phyloP scores from a whole-genome alignment of 2,888 invertebrate species.

The Thereva nobilitata region DNA sequence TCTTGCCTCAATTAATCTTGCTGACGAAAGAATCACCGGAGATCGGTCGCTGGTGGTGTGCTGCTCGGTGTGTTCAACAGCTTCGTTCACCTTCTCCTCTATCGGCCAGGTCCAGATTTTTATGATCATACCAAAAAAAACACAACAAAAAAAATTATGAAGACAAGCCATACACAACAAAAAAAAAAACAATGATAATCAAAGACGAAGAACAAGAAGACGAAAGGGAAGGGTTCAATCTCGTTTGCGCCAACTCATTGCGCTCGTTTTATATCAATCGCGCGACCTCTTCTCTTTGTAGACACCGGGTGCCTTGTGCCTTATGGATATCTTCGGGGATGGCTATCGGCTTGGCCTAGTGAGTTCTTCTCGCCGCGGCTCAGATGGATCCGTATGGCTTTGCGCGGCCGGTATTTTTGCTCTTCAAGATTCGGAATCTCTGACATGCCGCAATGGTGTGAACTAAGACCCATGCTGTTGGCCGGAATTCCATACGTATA shows the following conservation, averaged over 20 bases:
- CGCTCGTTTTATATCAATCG: conserved; percentile 23
- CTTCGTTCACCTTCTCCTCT: background rate
- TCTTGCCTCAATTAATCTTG: conserved; percentile 40
- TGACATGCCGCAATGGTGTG: conserved; percentile 21
- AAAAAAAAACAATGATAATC: no score
- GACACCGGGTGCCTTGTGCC: conserved; percentile 2
- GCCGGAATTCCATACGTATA: conserved; percentile 6
- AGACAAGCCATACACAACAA: no score
- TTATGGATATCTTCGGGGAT: conserved; percentile 6
- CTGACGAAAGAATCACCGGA: conserved; percentile 29
- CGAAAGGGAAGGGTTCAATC: conserved; percentile 11
- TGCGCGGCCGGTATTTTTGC: conserved; percentile 16
- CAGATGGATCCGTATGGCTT: background rate
- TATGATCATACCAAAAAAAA: background rate
- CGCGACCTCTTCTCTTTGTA: background rate
- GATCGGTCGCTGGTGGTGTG: background rate
- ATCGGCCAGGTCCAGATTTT: conserved; percentile 11
- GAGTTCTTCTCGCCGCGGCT: background rate
- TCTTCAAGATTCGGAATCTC: conserved; percentile 12
- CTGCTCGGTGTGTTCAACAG: no score
- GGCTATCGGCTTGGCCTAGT: background rate
- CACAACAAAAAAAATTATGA: no score
- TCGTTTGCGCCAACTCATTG: conserved; percentile 18
- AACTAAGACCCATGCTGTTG: background rate
- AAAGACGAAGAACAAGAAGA: background rate